Conservation (phyloP, 2,113 vertebrate genomes). For the Ciconia maguari region DNA sequence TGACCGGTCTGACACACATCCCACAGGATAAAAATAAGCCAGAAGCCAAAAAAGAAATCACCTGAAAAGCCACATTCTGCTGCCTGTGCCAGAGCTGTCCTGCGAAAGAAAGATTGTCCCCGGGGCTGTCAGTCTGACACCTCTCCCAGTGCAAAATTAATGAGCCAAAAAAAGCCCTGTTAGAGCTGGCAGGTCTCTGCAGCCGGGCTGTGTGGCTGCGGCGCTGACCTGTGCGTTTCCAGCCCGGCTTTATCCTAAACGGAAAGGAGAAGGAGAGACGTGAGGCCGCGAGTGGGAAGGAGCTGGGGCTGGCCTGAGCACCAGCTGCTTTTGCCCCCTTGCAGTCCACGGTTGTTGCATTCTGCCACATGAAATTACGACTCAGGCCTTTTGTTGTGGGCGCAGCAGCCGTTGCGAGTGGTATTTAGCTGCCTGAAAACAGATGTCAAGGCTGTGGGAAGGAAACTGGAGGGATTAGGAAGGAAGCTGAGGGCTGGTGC, state of each 20-base stretch:
- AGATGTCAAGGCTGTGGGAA: neutral
- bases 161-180: neutral
- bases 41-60: neutral
- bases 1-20: neutral
- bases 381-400: neutral
- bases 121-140: neutral
- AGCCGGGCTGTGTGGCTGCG: fast-evolving
- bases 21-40: neutral
- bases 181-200: neutral
- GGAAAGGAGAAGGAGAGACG: neutral
- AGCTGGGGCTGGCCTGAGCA: neutral
- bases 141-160: neutral
- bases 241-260: neutral
- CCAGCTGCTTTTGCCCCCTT: neutral
- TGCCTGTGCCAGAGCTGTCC: neutral
- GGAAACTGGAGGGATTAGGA: neutral
- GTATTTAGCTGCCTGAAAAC: neutral
- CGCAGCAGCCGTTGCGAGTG: neutral
- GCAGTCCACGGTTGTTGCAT: fast-evolving
- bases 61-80: neutral
- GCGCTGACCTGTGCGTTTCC: neutral
- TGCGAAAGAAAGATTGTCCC: neutral
- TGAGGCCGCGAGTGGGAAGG: fast-evolving
- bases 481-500: neutral
- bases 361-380: fast-evolving